Evolutionary conservation across 1,140 invertebrate genomes (phyloP), one percentile per base, ranked within the genome.

Genomic region (Carcinoscorpius rotundicauda): DNA sequence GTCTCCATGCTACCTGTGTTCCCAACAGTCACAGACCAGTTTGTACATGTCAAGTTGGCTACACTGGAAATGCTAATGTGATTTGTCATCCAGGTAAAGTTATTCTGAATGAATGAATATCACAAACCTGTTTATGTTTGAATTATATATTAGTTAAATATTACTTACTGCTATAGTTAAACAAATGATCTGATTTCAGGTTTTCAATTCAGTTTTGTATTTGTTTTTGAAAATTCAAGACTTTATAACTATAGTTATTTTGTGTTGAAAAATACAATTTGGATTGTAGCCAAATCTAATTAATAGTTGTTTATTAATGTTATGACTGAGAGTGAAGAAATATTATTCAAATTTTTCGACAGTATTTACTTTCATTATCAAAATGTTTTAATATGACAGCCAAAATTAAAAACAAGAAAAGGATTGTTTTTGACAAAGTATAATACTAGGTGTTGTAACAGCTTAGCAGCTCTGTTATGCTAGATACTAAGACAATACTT

Each of bases 11-110:
- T 1, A 82, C 84, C 69, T 93, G 91, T 74, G 81, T 83, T 3
- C 88, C 93, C 3, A 76, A 87, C 5, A 86, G 93, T 73, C 89
- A 91, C 72, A 87, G 86, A 68, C 86, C 88, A 3, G 81, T 89
- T 64, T 91, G 88, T 71, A 87, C 85, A 72, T 94, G 91, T 73
- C 93, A 93, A 82, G 77, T 93, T 10, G 90, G 91, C 8, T 89
- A 93, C 72, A 89, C 83, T 62, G 87, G 87, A 62, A 86, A 89
- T 82, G 86, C 90, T 29, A 70, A 72, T 64, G 65, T 67, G 9
- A 58, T 64, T 58, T 74, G 73, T 60, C 65, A 51, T 50, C 64
- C 52, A 6, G 66, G 70, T 53, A 80, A 83, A 50, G 78, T 79
- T 48, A 94, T 91, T 73, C 60, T 52, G 55, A 4, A 51, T 52